Conservation (phyloP, 2,888 invertebrate genomes). For the Mactromeris polynyma region DNA sequence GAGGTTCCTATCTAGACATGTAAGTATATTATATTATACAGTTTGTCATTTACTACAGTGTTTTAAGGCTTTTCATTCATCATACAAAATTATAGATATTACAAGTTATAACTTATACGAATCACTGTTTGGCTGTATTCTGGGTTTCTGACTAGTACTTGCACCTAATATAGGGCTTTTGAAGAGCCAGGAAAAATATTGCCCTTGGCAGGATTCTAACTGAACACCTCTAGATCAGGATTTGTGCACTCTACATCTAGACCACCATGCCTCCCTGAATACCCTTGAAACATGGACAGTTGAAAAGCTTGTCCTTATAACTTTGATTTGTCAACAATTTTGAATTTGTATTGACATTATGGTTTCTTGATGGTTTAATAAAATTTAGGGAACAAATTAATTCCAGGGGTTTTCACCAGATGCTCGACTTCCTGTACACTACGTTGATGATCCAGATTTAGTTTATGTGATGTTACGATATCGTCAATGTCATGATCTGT, state of each 20-base stretch:
- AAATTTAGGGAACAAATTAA: background rate
- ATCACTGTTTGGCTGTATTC: background rate
- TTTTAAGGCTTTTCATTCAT: background rate
- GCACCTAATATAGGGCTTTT: too few species aligned
- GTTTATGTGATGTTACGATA: slow-evolving; percentile 99
- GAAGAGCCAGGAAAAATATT: too few species aligned
- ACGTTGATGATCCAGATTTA: slow-evolving; percentile 95
- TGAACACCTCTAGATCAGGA: too few species aligned
- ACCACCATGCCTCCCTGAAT: too few species aligned
- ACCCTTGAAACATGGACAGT: too few species aligned
- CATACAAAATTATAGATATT: background rate
- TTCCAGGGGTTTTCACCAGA: slow-evolving; percentile 95
- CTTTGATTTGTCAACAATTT: too few species aligned
- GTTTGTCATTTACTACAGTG: background rate
- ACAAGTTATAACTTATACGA: background rate
- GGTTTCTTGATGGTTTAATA: background rate
- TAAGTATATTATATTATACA: slow-evolving; percentile 85
- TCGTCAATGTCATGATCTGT: slow-evolving; percentile 98
- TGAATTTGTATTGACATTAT: too few species aligned
- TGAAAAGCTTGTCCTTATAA: too few species aligned
- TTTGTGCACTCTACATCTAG: too few species aligned
- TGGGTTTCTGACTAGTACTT: background rate
- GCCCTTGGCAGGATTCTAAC: too few species aligned
- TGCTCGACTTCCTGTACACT: slow-evolving; percentile 95
- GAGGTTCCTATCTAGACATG: slow-evolving; percentile 93